These are phyloP conservation scores for Neoascia interrupta DNA, from an alignment of 2,888 invertebrate genomes.

Conservation along the genomic window DNA sequence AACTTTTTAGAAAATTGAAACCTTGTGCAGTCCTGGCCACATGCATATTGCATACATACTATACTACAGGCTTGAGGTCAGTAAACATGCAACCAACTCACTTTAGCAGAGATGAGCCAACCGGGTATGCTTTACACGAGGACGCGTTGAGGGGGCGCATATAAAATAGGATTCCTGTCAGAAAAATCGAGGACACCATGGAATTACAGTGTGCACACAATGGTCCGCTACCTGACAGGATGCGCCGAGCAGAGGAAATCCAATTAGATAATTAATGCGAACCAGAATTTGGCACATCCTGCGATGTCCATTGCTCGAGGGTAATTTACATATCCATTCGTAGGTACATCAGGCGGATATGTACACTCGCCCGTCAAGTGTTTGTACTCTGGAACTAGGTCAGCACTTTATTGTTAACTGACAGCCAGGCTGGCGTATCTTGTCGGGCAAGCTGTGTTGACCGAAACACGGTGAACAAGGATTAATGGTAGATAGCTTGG, in stretches of 20 bases:
- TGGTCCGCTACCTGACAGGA: not conserved
- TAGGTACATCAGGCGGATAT: conserved; percentile 8
- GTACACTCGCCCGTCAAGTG: conserved; percentile 7
- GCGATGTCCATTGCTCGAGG: not conserved
- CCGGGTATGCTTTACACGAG: not conserved
- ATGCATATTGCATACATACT: no score
- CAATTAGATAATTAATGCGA: conserved; percentile 62
- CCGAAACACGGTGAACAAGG: not conserved
- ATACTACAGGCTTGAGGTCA: no score
- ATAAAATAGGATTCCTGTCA: conserved; percentile 22
- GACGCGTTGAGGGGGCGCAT: no score
- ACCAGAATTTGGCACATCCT: conserved; percentile 19
- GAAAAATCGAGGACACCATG: conserved; percentile 4
- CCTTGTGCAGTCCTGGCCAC: no score
- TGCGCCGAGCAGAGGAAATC: conserved; percentile 35
- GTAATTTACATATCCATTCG: conserved; percentile 6
- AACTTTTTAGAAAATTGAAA: conserved; percentile 51
- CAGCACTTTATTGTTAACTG: conserved; percentile 29
- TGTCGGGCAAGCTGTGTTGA: not conserved
- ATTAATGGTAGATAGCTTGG: not conserved
- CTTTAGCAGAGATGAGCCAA: conserved; percentile 25
- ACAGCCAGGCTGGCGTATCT: not conserved
- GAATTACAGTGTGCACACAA: conserved; percentile 5
- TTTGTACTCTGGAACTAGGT: conserved; percentile 36
- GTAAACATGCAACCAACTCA: conserved; percentile 6